Base-by-base conservation (phyloP, 2,888 invertebrate species). In the Drosophila aldrichi region DNA sequence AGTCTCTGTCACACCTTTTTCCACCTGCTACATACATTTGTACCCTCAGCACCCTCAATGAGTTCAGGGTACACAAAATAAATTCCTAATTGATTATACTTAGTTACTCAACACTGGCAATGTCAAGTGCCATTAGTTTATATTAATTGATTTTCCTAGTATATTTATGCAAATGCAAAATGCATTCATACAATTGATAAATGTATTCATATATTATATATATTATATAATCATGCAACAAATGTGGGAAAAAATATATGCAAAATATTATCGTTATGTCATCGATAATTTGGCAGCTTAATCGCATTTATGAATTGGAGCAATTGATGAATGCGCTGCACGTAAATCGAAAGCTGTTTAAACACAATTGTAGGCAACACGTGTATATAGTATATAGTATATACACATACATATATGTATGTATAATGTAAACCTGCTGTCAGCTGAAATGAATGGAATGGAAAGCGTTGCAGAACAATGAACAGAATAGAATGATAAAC, bases 371-470 rank as follows among this genome's bases (percentile, higher is more conserved):
- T 67, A 59, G 41, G 8, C 34, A n/a, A 59, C 38, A 48, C 32
- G 32, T 14, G 14, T 20, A 20, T 10, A 32, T 32, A 38, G 36
- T 36, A 14, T n/a, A 22, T 16, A 22, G 9, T 32, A 10, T 32
- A 7, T 22, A 7, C 14, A 44, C 8, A 22, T 20, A 7, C 14
- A 44, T 3, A 22, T 20, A 16, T 29, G 20, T 3, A 54, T 25
- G n/a, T n/a, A n/a, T n/a, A n/a, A n/a, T 40, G 57, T 12, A 49
- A 60, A 51, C n/a, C 68, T 32, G 68, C 32, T 72, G 61, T 69
- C 72, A 73, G 76, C 73, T 70, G 70, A 32, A 56, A 52, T 40
- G 29, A 38, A 44, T 52, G 18, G 29, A 49, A 29, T 44, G 51
- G 3, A 51, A 20, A 20, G 34, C 0, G 34, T 25, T 46, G n/a